These are phyloP conservation scores for Leistus spinibarbis DNA, from an alignment of 2,888 invertebrate genomes.

Conservation along the genomic window DNA sequence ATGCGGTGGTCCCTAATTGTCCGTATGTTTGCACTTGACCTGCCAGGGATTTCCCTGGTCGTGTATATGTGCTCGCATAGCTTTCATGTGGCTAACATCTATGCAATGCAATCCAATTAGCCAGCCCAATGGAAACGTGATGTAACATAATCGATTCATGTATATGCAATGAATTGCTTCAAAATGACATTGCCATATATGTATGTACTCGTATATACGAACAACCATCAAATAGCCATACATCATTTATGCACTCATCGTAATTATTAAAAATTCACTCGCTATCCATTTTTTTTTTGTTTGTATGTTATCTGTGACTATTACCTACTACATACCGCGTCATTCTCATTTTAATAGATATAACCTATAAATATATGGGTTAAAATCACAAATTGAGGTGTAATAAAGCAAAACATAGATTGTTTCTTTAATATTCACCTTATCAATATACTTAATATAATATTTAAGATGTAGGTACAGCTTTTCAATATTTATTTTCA, in stretches of 20 bases:
- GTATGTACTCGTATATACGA: too few species aligned
- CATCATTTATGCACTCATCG: background rate
- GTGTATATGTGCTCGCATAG: background rate
- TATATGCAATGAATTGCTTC: background rate
- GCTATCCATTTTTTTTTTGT: background rate
- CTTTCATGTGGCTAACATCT: conserved; percentile 6
- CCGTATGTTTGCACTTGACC: background rate
- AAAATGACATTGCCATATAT: background rate
- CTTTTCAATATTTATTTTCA: too few species aligned
- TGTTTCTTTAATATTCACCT: too few species aligned
- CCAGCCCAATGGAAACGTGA: background rate
- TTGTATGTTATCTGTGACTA: background rate
- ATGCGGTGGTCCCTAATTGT: background rate
- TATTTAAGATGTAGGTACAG: too few species aligned
- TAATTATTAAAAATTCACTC: background rate
- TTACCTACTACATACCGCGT: background rate
- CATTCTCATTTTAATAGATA: background rate
- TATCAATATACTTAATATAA: too few species aligned
- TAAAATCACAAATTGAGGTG: background rate
- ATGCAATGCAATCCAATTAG: conserved; percentile 16
- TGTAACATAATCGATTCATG: background rate
- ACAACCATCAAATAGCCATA: background rate
- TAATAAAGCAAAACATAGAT: too few species aligned
- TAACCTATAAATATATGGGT: background rate
- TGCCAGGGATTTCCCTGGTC: background rate